These are phyloP conservation scores for Enteromius afrohamiltoni DNA, from an alignment of 2,797 vertebrate species.

Conservation along the genomic window DNA sequence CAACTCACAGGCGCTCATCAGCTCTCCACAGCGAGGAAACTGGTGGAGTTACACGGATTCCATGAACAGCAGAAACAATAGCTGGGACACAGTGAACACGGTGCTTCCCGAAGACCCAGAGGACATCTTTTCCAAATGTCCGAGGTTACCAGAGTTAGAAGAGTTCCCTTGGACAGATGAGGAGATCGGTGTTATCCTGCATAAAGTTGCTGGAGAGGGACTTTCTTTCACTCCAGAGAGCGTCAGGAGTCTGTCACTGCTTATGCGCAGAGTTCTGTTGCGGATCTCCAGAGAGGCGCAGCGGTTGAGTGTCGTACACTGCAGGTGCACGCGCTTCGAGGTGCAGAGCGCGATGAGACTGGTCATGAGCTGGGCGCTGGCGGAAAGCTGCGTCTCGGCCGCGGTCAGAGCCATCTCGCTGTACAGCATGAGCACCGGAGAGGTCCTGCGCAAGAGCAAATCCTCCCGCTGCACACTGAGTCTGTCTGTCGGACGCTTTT, in stretches of 20 bases:
- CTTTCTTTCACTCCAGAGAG: conserved; percentile 78
- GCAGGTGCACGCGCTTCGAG: conserved; percentile 90
- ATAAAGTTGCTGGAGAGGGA: conserved; percentile 70
- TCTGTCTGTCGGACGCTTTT: conserved; percentile 90
- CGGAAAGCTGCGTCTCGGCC: conserved; percentile 84
- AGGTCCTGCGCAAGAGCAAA: conserved; percentile 81
- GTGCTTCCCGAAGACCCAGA: conserved; percentile 86
- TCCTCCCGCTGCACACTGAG: conserved; percentile 87
- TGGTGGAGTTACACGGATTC: conserved; percentile 88
- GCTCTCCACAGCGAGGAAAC: conserved; percentile 78
- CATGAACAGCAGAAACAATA: conserved; percentile 89
- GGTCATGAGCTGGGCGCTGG: conserved; percentile 87
- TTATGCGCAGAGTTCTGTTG: conserved; percentile 85
- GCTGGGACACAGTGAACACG: conserved; percentile 93
- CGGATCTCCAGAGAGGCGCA: conserved; percentile 90
- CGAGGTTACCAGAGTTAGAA: conserved; percentile 89
- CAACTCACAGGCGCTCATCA: conserved; percentile 78
- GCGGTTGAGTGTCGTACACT: conserved; percentile 87
- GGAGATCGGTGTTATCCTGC: conserved; percentile 81
- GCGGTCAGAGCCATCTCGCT: conserved; percentile 86
- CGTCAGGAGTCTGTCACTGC: conserved; percentile 76
- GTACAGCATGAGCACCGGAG: conserved; percentile 92
- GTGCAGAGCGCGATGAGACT: conserved; percentile 88
- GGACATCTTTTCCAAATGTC: conserved; percentile 85
- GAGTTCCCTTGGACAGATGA: conserved; percentile 91